These are phyloP conservation scores for Pimephales promelas DNA, from an alignment of 2,113 vertebrate species.

Conservation along the genomic window DNA sequence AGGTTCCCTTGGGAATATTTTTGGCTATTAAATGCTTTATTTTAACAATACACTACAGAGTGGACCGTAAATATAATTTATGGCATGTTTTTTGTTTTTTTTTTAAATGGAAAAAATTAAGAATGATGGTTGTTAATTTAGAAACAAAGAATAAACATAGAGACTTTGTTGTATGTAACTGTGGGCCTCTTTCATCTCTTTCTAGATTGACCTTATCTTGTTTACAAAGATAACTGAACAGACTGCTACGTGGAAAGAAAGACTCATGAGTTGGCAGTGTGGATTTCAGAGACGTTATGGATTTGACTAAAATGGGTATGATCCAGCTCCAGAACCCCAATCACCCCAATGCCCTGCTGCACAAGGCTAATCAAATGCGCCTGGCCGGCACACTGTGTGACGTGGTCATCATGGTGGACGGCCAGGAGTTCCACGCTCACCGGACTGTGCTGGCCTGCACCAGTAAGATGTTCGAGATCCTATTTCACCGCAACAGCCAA, in stretches of 20 bases:
- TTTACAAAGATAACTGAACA: slow-evolving; percentile 72
- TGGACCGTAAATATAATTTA: background rate
- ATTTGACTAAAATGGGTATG: slow-evolving; percentile 95
- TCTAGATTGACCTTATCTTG: slow-evolving; percentile 68
- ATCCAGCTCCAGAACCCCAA: slow-evolving; percentile 99
- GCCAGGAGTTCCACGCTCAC: slow-evolving; percentile 97
- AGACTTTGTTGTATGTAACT: slow-evolving; percentile 15
- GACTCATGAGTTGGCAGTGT: slow-evolving; percentile 87
- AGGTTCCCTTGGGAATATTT: too few relatives aligned
- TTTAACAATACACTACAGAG: background rate
- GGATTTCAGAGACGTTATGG: slow-evolving; percentile 83
- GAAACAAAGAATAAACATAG: background rate
- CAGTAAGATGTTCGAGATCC: slow-evolving; percentile 99
- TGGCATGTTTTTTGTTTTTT: background rate
- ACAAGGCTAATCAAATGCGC: slow-evolving; percentile 99
- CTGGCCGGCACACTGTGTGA: slow-evolving; percentile 97
- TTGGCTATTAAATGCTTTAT: slow-evolving; percentile 17
- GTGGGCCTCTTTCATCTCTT: slow-evolving; percentile 48
- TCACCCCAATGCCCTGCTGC: slow-evolving; percentile 94
- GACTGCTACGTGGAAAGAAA: slow-evolving; percentile 74
- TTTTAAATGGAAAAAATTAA: background rate
- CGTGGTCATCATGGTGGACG: slow-evolving; percentile 98
- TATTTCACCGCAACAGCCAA: slow-evolving; percentile 97
- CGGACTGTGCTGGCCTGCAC: slow-evolving; percentile 96
- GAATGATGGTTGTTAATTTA: background rate